Evolutionary conservation across 1,140 invertebrate species (phyloP), one percentile per base, ranked within the genome.

Genomic region (Nixonia krombeini): DNA sequence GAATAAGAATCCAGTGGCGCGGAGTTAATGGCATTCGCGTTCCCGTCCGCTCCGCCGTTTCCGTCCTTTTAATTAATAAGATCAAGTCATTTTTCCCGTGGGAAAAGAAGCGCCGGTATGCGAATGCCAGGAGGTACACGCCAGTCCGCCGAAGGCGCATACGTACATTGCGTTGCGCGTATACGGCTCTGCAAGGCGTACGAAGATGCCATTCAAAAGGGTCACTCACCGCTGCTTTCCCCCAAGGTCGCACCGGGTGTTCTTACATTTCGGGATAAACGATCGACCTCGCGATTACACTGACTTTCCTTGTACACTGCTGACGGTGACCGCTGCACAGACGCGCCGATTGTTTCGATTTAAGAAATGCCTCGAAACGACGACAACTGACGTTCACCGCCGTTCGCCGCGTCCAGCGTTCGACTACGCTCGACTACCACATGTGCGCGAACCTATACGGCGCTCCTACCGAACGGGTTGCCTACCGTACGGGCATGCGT

Each of bases 71-170:
- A 72, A 76, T 76, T 76, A 76, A 71, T 55, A n/a, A n/a, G n/a
- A n/a, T n/a, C n/a, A n/a, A n/a, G n/a, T n/a, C n/a, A n/a, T n/a
- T 75, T 78, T 75, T 73, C 64, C 45, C 77, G 75, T 78, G 77
- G 69, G 77, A 78, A 78, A 69, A 12, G 25, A 35, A 51, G 57
- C n/a, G n/a, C n/a, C n/a, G n/a, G n/a, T n/a, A n/a, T n/a, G n/a
- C n/a, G n/a, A n/a, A n/a, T n/a, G 31, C 42, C 28, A 33, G 59
- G 47, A 41, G 45, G 26, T 61, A 41, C 47, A 40, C 31, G 25
- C 37, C 26, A 23, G 33, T 42, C 29, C 21, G 23, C 41, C 13
- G 55, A 29, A 17, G 29, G 55, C 46, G 33, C 37, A 41, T 42
- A 47, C 46, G 50, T n/a, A n/a, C n/a, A n/a, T n/a, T n/a, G n/a